Evolutionary conservation across 2,888 invertebrate species (phyloP), one percentile per base, ranked within the genome.

Genomic region (Cordilura impudica): DNA sequence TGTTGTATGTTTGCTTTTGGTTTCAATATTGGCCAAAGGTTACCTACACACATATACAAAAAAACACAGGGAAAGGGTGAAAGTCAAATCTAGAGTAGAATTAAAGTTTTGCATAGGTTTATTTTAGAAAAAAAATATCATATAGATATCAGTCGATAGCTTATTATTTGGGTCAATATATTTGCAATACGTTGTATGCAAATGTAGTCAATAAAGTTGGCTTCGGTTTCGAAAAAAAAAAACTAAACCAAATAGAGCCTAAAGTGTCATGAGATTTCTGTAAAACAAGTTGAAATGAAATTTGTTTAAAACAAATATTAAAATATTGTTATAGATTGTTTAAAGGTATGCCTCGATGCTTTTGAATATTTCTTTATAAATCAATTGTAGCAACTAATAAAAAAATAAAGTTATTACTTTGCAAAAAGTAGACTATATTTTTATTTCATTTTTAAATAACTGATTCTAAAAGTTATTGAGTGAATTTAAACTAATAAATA

Each of bases 111-210:
- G 67, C 76, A 72, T 76, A 58, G 61, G 79, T 19, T 75, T n/a
- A n/a, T 39, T 39, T 39, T 39, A n/a, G 31, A 31, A 26, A 18
- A n/a, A 43, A 73, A 49, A 23, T n/a, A 23, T 45, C 16, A 53
- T 63, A 75, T 35, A 51, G 72, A 76, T 72, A 79, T 76, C 71
- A 63, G 66, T 79, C 71, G 76, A 58, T 79, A 72, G 56, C 61
- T 72, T 63, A 67, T 63, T 72, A 76, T 79, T 72, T 76, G 79
- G 79, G 79, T 79, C 79, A 79, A 72, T 63, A 76, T 58, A 79
- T 35, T 61, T 66, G 53, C 72, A 67, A n/a, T n/a, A n/a, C n/a
- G n/a, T n/a, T n/a, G n/a, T n/a, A n/a, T 75, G 78, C 66, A 66
- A 74, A 51, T 72, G 21, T 35, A 72, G 72, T 63, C 45, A 51